Percentiles rank a stretch among this genome's conserved stretches.
phyloP scores from a whole-genome alignment of 2,113 vertebrate genomes.

The Pachyramphus minor region DNA sequence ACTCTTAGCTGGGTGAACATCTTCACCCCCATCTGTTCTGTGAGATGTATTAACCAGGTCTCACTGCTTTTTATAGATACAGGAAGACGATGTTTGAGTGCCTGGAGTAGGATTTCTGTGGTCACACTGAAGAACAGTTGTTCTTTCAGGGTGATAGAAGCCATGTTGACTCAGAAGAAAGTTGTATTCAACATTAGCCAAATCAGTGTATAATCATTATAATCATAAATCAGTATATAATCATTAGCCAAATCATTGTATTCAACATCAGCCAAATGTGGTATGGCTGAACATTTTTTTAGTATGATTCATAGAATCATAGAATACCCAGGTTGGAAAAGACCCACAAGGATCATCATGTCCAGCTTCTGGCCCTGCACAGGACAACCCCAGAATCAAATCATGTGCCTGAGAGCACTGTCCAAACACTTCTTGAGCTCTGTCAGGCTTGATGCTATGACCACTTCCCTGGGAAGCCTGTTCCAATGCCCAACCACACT shows the following conservation, averaged over 20 bases:
- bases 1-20: neutral
- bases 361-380: neutral
- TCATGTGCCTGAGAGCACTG: neutral
- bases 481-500: neutral
- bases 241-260: neutral
- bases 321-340: neutral
- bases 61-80: neutral
- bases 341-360: rapidly evolving
- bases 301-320: neutral
- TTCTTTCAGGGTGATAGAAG: neutral
- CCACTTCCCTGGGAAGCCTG: neutral
- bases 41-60: neutral
- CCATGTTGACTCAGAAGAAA: neutral
- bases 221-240: too few species aligned
- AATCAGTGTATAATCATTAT: too few species aligned
- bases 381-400: neutral
- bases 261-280: neutral
- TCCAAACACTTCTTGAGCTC: neutral
- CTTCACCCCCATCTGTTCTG: neutral
- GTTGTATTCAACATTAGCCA: neutral
- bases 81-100: neutral
- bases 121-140: neutral
- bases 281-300: neutral
- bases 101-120: neutral
- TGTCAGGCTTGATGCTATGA: neutral